phyloP scores from a whole-genome alignment of 37 sponge, comb jelly and placozoan genomes.

The Axinella damicornis region DNA sequence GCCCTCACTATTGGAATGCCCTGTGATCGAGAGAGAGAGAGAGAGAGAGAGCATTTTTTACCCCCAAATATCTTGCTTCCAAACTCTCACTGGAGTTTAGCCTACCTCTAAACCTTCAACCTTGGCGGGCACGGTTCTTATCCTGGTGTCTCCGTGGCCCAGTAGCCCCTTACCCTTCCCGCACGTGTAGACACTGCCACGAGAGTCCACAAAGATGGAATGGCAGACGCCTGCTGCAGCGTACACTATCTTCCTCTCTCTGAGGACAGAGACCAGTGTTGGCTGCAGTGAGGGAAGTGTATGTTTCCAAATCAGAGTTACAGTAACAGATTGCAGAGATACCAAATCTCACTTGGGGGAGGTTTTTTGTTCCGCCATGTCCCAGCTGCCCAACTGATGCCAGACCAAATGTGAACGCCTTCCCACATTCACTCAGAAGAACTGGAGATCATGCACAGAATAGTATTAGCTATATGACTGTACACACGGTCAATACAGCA shows the following conservation, averaged over 20 bases:
- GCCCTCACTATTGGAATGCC: conserved; percentile 38
- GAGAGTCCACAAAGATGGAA: conserved; percentile 58
- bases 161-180: conserved; percentile 71
- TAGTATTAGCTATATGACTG: not conserved
- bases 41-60: not conserved
- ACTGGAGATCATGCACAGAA: conserved; percentile 10
- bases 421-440: conserved; percentile 58
- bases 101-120: conserved; percentile 62
- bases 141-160: conserved; percentile 59
- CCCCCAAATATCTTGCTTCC: no score
- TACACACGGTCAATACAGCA: no score
- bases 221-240: conserved; percentile 72
- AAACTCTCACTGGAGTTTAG: no score
- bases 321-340: no score
- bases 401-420: conserved; percentile 67
- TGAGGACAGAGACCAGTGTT: conserved; percentile 46
- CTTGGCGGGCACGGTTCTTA: conserved; percentile 52
- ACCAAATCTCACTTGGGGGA: conserved; percentile 22
- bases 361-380: conserved; percentile 71
- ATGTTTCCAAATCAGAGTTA: not conserved
- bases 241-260: conserved; percentile 27
- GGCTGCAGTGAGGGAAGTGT: conserved; percentile 25
- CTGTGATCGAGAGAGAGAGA: not conserved
- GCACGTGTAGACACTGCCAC: conserved; percentile 66
- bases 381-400: conserved; percentile 67